Evolutionary conservation across 1,140 invertebrate species (phyloP).

Genomic region (Cydia fagiglandana): DNA sequence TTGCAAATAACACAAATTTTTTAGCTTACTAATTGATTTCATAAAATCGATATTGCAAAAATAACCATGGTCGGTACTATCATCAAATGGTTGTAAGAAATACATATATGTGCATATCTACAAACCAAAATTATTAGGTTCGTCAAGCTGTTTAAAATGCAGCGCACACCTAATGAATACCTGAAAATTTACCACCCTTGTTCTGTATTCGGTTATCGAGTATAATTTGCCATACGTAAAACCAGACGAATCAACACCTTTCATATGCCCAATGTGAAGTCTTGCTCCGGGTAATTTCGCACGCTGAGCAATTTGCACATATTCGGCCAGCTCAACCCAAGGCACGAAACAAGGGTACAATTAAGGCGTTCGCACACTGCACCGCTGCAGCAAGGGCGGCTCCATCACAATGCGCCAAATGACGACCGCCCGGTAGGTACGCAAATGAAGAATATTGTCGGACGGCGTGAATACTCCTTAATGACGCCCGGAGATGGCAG

Average conservation of each 20-base stretch:
- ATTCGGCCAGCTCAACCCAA: constrained; percentile 22
- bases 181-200: no score
- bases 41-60: no score
- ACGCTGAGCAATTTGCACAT: constrained; percentile 32
- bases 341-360: constrained; percentile 71
- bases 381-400: constrained; percentile 58
- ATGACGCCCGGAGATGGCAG: constrained; percentile 57
- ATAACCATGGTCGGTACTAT: no score
- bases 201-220: background rate
- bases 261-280: background rate
- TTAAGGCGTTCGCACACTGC: constrained; percentile 67
- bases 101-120: no score
- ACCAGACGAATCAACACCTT: no score
- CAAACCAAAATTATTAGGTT: no score
- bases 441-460: constrained; percentile 79
- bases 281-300: background rate
- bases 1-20: no score
- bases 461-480: constrained; percentile 72
- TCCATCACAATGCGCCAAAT: constrained; percentile 71
- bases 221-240: no score
- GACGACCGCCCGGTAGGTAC: constrained; percentile 68
- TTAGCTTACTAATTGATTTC: no score
- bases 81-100: no score
- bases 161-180: no score
- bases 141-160: no score